Conservation (phyloP, 1,140 invertebrate genomes). For the Lordiphosa stackelbergi region DNA sequence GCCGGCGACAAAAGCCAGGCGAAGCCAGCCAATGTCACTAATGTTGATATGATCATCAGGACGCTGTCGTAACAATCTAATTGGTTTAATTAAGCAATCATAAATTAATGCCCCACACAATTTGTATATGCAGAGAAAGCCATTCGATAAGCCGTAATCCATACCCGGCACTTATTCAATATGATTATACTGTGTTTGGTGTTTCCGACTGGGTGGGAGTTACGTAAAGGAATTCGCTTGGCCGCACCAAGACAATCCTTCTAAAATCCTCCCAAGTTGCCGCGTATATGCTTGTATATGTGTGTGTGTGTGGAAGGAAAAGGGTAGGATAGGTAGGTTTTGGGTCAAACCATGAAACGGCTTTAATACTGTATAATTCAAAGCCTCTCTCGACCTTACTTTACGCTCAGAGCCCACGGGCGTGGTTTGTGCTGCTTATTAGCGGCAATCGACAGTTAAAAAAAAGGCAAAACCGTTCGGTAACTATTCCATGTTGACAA, state of each 20-base stretch:
- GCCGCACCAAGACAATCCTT: background rate
- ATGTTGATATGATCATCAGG: conserved; percentile 34
- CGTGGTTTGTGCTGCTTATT: conserved; percentile 18
- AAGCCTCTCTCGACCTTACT: conserved; percentile 34
- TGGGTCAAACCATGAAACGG: conserved; percentile 23
- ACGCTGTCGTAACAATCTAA: conserved; percentile 40
- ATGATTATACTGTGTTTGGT: conserved; percentile 27
- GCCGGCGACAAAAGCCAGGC: conserved; percentile 47
- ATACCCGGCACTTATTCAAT: conserved; percentile 43
- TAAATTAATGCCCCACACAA: conserved; percentile 58
- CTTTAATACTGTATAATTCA: conserved; percentile 28
- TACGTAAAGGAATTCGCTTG: conserved; percentile 10
- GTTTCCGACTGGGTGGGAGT: no score
- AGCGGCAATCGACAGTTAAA: conserved; percentile 18
- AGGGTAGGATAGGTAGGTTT: no score
- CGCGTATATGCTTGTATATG: background rate
- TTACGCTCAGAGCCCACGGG: background rate
- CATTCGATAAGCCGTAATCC: conserved; percentile 42
- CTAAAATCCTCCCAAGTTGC: conserved; percentile 2
- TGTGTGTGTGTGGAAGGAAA: background rate
- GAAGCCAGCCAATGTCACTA: conserved; percentile 37
- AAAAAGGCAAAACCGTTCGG: conserved; percentile 35
- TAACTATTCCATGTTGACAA: conserved; percentile 39
- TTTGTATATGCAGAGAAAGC: conserved; percentile 36
- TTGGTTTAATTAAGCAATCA: conserved; percentile 71